Percentiles rank a stretch among this genome's conserved stretches.
phyloP scores from a whole-genome alignment of 37 sponge, comb jelly and placozoan genomes.

The Cliona cf. orientalis region DNA sequence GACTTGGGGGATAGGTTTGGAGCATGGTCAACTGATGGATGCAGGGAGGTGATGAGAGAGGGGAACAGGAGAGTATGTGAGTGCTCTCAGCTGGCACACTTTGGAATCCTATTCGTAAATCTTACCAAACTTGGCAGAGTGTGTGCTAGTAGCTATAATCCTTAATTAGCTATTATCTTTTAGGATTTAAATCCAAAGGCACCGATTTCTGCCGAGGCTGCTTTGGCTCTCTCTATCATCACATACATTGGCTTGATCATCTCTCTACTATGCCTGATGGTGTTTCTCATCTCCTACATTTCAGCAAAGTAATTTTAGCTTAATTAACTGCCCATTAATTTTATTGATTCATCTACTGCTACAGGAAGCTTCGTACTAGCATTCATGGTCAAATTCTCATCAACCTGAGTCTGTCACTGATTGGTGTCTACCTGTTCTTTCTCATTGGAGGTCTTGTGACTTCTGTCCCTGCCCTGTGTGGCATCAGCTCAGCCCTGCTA shows the following conservation, averaged over 20 bases:
- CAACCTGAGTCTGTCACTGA: conserved; percentile 59
- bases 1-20: conserved; percentile 41
- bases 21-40: conserved; percentile 38
- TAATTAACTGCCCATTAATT: too few relatives aligned
- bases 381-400: conserved; percentile 48
- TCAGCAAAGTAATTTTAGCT: conserved; percentile 61
- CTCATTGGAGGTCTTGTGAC: conserved; percentile 30
- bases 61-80: conserved; percentile 8
- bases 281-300: conserved; percentile 38
- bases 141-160: neutral
- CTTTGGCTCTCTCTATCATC: conserved; percentile 30
- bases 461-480: conserved; percentile 42
- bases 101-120: conserved; percentile 57
- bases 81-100: conserved; percentile 33
- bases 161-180: neutral
- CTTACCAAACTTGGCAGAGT: neutral
- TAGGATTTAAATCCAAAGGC: conserved; percentile 50
- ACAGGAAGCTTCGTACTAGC: conserved; percentile 45
- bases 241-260: conserved; percentile 58
- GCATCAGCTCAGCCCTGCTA: conserved; percentile 47
- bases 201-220: neutral
- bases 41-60: neutral
- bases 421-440: conserved; percentile 55
- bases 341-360: too few relatives aligned
- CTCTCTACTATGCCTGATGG: conserved; percentile 51